These are phyloP conservation scores for Psephotus haematonotus DNA, from an alignment of 2,113 vertebrate genomes.

Conservation along the genomic window DNA sequence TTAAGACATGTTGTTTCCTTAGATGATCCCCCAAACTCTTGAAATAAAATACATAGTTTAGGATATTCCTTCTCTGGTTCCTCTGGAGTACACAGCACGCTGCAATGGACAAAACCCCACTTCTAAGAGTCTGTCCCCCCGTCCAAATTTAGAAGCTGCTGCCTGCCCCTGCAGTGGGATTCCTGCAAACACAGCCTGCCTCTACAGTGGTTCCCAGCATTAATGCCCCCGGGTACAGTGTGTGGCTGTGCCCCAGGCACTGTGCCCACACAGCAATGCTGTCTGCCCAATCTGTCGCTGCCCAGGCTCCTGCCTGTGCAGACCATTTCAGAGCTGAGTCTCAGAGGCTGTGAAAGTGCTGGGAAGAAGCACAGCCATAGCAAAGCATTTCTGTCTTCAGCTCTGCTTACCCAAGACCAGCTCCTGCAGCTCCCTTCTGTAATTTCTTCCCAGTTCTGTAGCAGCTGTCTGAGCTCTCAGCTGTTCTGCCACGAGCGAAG, in stretches of 20 bases:
- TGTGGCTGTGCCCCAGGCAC: fast-evolving
- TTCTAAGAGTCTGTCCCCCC: neutral
- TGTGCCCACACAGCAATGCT: neutral
- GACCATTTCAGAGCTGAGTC: neutral
- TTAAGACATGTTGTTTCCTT: fast-evolving
- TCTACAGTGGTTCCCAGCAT: fast-evolving
- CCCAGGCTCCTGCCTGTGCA: neutral
- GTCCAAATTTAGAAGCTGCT: neutral
- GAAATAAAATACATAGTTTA: neutral
- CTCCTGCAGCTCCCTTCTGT: neutral
- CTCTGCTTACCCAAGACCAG: neutral
- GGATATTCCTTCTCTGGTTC: neutral
- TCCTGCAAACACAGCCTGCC: neutral
- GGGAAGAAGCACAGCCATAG: neutral
- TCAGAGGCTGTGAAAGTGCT: fast-evolving
- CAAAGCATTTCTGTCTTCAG: neutral
- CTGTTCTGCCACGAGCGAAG: neutral
- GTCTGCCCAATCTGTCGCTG: neutral
- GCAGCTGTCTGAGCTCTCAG: neutral
- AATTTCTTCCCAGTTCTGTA: neutral
- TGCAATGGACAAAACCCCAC: neutral
- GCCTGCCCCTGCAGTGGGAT: neutral
- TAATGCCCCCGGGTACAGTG: fast-evolving
- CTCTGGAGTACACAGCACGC: neutral
- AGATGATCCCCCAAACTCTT: neutral